These are phyloP conservation scores for Esox niger DNA, from an alignment of 2,113 vertebrate genomes.

Conservation along the genomic window DNA sequence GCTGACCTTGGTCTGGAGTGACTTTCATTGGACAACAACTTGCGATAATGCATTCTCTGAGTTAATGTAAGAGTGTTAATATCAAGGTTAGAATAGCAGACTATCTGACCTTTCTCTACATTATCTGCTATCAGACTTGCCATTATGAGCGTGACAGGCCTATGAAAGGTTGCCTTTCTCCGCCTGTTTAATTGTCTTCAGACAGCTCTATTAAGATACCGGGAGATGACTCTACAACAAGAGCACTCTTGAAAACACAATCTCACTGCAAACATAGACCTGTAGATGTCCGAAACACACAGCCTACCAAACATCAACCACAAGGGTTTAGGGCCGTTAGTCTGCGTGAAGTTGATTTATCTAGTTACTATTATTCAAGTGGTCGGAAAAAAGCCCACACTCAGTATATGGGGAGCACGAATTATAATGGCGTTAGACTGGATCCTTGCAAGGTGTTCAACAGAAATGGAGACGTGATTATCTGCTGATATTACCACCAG, in stretches of 20 bases:
- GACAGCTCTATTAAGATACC: neutral
- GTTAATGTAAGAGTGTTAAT: neutral
- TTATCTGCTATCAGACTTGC: neutral
- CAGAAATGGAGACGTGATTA: neutral
- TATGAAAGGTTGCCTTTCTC: neutral
- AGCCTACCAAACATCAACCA: neutral
- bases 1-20: no score
- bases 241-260: neutral
- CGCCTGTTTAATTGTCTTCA: neutral
- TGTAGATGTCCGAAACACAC: neutral
- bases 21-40: no score
- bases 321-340: neutral
- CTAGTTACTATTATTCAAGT: neutral
- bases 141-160: neutral
- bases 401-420: neutral
- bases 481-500: conserved; percentile 16
- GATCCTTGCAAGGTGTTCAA: no score
- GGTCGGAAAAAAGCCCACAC: neutral
- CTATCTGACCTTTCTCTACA: neutral
- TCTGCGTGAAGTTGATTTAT: neutral
- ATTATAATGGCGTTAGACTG: no score
- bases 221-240: neutral
- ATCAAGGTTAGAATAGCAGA: neutral
- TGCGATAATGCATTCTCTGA: no score
- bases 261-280: neutral